Evolutionary conservation across 2,888 invertebrate species (phyloP).

Genomic region (Gerosis bhagava): DNA sequence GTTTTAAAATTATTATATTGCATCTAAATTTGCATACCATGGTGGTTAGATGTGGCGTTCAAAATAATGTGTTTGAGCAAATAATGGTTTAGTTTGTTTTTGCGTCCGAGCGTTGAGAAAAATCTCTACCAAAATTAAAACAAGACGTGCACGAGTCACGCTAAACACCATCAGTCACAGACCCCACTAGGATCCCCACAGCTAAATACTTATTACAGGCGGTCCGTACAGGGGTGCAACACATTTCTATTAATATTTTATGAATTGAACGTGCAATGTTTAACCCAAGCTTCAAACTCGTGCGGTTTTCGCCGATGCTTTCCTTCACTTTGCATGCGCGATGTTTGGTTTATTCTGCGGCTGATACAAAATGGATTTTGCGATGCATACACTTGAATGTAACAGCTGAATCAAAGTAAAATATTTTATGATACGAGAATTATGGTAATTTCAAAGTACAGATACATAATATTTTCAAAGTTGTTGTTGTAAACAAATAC

Average conservation of each 20-base stretch:
- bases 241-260: conserved; percentile 76
- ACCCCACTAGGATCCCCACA: conserved; percentile 37
- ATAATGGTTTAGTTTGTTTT: no score
- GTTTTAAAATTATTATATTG: no score
- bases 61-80: no score
- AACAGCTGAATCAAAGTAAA: not conserved
- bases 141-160: conserved; percentile 6
- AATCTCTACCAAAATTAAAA: conserved; percentile 17
- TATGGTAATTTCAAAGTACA: no score
- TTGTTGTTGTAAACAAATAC: no score
- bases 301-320: conserved; percentile 26
- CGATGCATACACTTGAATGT: not conserved
- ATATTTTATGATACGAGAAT: no score
- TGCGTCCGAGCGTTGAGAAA: no score
- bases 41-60: no score
- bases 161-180: conserved; percentile 11
- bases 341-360: not conserved
- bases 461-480: no score
- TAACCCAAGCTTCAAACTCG: conserved; percentile 49
- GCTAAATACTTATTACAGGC: conserved; percentile 49
- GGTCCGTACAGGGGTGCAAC: conserved; percentile 48
- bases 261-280: conserved; percentile 68
- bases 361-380: not conserved
- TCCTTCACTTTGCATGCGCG: conserved; percentile 6
- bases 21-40: no score